A percentile compares a stretch with the other conserved stretches of the same genome.
phyloP scores from a whole-genome alignment of 2,888 invertebrate genomes.

The Colletes collaris region DNA sequence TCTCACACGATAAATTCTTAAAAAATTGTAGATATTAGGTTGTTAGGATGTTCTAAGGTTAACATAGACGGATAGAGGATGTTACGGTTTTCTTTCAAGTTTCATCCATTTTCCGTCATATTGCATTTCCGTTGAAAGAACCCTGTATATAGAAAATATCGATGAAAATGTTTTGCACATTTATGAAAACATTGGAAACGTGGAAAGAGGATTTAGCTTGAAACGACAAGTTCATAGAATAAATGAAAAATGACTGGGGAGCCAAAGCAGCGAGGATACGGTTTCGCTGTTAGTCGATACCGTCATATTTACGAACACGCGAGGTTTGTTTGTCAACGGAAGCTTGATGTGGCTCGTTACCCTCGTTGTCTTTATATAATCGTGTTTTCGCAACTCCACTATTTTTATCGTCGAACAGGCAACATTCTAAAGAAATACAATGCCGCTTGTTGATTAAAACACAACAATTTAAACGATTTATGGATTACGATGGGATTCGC shows the following conservation, averaged over 20 bases:
- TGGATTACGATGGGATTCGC: too few species aligned
- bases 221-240: not conserved
- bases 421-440: too few species aligned
- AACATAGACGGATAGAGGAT: too few species aligned
- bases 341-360: not conserved
- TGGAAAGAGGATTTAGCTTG: not conserved
- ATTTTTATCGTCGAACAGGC: too few species aligned
- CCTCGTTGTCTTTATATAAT: constrained; percentile 2
- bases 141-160: not conserved
- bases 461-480: not conserved
- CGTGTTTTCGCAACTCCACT: too few species aligned
- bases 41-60: too few species aligned
- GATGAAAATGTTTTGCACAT: not conserved
- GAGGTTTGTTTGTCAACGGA: not conserved
- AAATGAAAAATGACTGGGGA: not conserved
- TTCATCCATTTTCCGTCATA: not conserved
- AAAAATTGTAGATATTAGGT: too few species aligned
- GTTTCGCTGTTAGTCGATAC: too few species aligned
- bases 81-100: not conserved
- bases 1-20: too few species aligned
- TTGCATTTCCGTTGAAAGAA: not conserved
- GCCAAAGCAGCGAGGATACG: too few species aligned
- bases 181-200: not conserved
- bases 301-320: not conserved
- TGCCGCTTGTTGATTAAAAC: not conserved